Percentiles rank a stretch among this genome's conserved stretches.
These are phyloP conservation scores for Mycalesis mineus DNA, from an alignment of 2,888 invertebrate species.

Conservation along the genomic window DNA sequence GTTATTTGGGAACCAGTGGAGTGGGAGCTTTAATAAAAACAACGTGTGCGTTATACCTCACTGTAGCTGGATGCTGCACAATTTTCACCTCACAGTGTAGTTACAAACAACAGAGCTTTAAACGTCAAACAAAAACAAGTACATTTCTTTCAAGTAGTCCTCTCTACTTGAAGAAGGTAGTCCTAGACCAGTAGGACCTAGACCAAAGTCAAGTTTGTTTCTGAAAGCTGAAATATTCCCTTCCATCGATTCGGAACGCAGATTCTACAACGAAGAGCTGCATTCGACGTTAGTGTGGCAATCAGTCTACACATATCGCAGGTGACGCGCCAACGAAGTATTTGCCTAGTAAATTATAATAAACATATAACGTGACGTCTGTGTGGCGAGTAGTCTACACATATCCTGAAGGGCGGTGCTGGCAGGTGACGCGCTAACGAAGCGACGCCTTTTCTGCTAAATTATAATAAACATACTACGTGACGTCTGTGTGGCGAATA, in stretches of 20 bases:
- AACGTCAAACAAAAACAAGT: background rate
- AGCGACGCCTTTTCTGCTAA: background rate
- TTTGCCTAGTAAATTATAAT: too few relatives aligned
- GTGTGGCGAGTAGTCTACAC: background rate
- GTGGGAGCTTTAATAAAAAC: constrained; percentile 8
- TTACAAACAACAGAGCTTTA: background rate
- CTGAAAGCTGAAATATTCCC: too few relatives aligned
- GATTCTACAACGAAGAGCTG: too few relatives aligned
- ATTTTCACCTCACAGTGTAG: background rate
- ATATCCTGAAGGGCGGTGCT: constrained; percentile 5
- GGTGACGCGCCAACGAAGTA: too few relatives aligned
- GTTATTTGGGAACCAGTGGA: background rate
- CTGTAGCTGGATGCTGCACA: constrained; percentile 2
- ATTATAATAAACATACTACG: too few relatives aligned
- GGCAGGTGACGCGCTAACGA: constrained; percentile 1
- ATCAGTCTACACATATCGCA: too few relatives aligned
- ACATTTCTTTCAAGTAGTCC: background rate
- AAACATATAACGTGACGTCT: background rate
- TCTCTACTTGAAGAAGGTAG: too few relatives aligned
- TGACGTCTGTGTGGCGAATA: too few relatives aligned
- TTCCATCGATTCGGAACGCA: too few relatives aligned
- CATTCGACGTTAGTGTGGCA: too few relatives aligned
- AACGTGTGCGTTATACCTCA: background rate
- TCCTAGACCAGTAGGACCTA: too few relatives aligned
- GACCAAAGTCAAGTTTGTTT: too few relatives aligned